Conservation (phyloP, 92 coral and sea anemone genomes). For the Pocillopora grandis region DNA sequence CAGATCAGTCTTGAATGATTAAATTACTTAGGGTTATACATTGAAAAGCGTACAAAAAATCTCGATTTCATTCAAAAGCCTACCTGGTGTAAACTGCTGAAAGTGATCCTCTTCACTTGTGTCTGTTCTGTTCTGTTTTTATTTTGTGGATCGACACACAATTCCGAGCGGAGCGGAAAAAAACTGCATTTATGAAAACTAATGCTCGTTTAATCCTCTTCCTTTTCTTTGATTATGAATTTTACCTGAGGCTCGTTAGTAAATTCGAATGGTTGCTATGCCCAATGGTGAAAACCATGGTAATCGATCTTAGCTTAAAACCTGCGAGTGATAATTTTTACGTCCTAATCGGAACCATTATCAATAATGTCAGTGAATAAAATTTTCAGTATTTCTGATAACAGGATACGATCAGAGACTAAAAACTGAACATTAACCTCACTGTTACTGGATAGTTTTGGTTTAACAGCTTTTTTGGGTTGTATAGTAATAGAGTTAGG, state of each 20-base stretch:
- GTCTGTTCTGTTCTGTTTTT: no score
- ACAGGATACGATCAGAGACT: not conserved
- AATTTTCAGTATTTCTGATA: not conserved
- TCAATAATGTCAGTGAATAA: not conserved
- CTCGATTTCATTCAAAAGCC: no score
- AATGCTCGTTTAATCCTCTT: no score
- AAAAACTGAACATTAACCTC: not conserved
- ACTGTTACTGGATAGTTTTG: not conserved
- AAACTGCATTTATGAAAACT: no score
- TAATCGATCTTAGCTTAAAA: slow-evolving; percentile 4
- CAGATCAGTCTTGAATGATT: no score
- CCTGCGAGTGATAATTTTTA: slow-evolving; percentile 1
- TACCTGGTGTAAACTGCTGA: no score
- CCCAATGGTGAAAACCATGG: slow-evolving; percentile 4
- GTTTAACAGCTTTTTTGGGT: not conserved
- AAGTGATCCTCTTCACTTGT: no score
- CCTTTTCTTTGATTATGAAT: not conserved
- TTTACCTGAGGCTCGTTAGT: not conserved
- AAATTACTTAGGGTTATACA: no score
- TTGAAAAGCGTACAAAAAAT: no score
- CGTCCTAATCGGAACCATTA: not conserved
- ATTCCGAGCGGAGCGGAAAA: no score
- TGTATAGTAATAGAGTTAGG: not conserved
- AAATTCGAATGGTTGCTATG: no score
- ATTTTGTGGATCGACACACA: no score